Base-by-base conservation (phyloP, 2,888 invertebrate genomes). In the Meteorus colon region DNA sequence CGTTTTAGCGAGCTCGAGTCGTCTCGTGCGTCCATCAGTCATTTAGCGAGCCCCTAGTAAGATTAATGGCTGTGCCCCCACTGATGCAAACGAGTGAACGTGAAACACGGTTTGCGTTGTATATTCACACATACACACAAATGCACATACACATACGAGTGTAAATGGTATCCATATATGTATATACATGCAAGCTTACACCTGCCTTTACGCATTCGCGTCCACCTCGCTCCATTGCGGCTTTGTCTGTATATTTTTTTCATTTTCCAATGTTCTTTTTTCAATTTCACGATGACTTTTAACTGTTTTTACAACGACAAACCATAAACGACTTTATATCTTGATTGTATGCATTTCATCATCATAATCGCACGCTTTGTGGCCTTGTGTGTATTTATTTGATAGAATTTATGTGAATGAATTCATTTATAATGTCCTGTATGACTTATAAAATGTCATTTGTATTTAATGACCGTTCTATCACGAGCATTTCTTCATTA, bases 1-100 rank as follows among this genome's bases (percentile, higher is more conserved):
- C 74, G 29, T 77, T 74, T 55, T 77, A 71, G 45, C 74, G 65
- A 72, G 67, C 75, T 55, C 74, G 75, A 68, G 77, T 48, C 48
- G 48, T 48, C 74, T 66, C 63, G 75, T 74, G 72, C 78, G 81
- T 80, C 81, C 83, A 82, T 83, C 83, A 80, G 82, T 83, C 82
- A 83, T 84, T 83, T 83, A 82, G 81, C 82, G 78, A 79, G 80
- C 75, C 73, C 78, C 80, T 55, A 70, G 80, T 78, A 84, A 84
- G 84, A 84, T 84, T 84, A 84, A 84, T 82, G 82, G 81, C 79
- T 80, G 73, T 63, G 73, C 77, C 79, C 55, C 55, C 62, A 69
- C 24, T 31, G 81, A 84, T 83, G 83, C 81, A 83, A 84, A 83
- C 81, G 79, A 81, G 81, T 74, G 73, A 78, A 76, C 75, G 75